A percentile compares a stretch with the other conserved stretches of the same genome.
phyloP scores from a whole-genome alignment of 1,140 invertebrate species.

The Panagrolaimus sp. region DNA sequence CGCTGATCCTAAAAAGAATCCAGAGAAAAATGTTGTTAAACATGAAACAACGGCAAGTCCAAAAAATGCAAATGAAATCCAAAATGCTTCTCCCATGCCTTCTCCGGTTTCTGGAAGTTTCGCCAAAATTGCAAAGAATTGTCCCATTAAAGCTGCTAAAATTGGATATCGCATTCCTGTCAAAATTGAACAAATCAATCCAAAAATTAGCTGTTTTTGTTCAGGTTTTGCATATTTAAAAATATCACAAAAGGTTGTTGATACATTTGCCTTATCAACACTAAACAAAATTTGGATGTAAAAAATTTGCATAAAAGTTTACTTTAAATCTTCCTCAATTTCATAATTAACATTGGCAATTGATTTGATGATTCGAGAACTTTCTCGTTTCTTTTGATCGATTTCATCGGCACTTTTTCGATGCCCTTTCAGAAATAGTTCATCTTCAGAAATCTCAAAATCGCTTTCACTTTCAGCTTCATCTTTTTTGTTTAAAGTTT shows the following conservation, averaged over 20 bases:
- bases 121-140: constrained; percentile 36
- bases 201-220: constrained; percentile 18
- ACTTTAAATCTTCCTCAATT: background rate
- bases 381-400: background rate
- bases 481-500: constrained; percentile 47
- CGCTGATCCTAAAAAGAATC: constrained; percentile 28
- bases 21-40: constrained; percentile 43
- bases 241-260: constrained; percentile 43
- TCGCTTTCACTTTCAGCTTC: background rate
- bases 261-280: constrained; percentile 46
- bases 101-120: constrained; percentile 18
- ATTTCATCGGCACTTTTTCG: background rate
- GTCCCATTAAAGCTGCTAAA: constrained; percentile 56
- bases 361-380: background rate
- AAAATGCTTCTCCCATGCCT: background rate
- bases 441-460: background rate
- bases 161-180: constrained; percentile 29
- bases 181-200: background rate
- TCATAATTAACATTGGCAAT: constrained; percentile 4
- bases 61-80: constrained; percentile 36
- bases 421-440: background rate
- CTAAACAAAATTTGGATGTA: background rate
- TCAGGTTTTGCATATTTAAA: constrained; percentile 45
- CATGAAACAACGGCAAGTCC: constrained; percentile 28
- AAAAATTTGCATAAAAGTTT: background rate